Evolutionary conservation across 2,113 vertebrate genomes (phyloP), one percentile per base, ranked within the genome.

Genomic region (Gambusia affinis): DNA sequence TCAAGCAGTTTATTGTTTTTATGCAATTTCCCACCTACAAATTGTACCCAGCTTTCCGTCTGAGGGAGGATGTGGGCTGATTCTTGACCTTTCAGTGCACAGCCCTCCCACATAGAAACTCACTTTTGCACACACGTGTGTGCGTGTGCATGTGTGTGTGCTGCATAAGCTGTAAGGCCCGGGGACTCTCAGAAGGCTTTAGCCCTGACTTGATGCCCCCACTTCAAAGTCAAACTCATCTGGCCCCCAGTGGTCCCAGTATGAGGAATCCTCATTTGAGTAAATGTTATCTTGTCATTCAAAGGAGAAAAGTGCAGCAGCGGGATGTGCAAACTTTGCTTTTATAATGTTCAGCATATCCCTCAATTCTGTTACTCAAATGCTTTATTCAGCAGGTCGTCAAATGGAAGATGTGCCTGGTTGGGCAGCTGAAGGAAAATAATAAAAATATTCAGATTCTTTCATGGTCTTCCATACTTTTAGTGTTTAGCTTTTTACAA

Each of bases 81-180:
- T 78, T 88, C 81, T 88, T 89, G 91, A 93, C 91, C 92, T 93
- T 85, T 86, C 66, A 4, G 35, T 39, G 78, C 76, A 61, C 88
- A 88, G 60, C 70, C 87, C 72, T 89, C 90, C 89, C 70, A 89
- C 88, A 76, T 81, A 64, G 75, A 67, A 64, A 77, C 76, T 61
- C 78, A 67, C 75, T 77, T 80, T 64, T 17, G 67, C 67, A 27
- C 71, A 66, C n/a, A 54, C 76, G 28, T 69, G 71, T 27, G 29
- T 35, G 33, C 8, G 33, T 8, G 51, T 19, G 7, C 10, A 1
- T 29, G 29, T 60, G 27, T 42, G 61, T 29, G 39, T 64, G 62
- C n/a, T 73, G 54, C 77, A 66, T 78, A 81, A 85, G 85, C 73
- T 80, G 67, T 14, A 4, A 80, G 74, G 80, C 84, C 82, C 17